Evolutionary conservation across 2,113 vertebrate species (phyloP), one percentile per base, ranked within the genome.

Genomic region (Silurus meridionalis): DNA sequence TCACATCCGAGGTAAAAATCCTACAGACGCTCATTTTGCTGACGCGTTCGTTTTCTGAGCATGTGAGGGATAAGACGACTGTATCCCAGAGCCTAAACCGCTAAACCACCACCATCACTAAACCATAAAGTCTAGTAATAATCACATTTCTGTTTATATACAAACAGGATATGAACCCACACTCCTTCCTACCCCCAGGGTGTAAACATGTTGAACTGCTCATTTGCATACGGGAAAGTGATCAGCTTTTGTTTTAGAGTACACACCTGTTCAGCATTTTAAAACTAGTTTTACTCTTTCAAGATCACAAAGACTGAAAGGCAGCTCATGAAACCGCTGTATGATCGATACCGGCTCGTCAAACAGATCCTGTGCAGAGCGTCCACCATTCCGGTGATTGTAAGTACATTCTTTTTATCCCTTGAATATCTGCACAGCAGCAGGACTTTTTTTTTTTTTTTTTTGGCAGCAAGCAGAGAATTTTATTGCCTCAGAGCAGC

Each of bases 361-460:
- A 99, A 99, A 90, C 98, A 99, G 95, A 97, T 99, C 92, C 96
- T 99, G 64, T 97, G 96, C 91, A 93, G 98, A 91, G 97, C 95
- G 87, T 97, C 94, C 92, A 93, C 96, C 90, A 96, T 99, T 89
- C 97, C 98, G 1, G 96, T 97, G 92, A 97, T 99, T 80, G 98
- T 99, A 94, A 98, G 98, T 97, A 64, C 23, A 4, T 5, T 28
- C 53, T 10, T 5, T 37, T 23, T 58, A 4, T 23, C 57, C 19
- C 15, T 21, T 25, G 14, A 72, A 11, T 78, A 46, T 78, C 52
- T 75, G 14, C 37, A 8, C 25, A 60, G 37, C 53, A 60, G 78
- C 6, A 61, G 25, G 28, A 37, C 8, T 25, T 55, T n/a, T 10
- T 11, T 25, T 11, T n/a, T 0, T 28, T 67, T 28, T 6, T 71